Base-by-base conservation (phyloP, 2,797 vertebrate species). In the Peromyscus melanophrys region DNA sequence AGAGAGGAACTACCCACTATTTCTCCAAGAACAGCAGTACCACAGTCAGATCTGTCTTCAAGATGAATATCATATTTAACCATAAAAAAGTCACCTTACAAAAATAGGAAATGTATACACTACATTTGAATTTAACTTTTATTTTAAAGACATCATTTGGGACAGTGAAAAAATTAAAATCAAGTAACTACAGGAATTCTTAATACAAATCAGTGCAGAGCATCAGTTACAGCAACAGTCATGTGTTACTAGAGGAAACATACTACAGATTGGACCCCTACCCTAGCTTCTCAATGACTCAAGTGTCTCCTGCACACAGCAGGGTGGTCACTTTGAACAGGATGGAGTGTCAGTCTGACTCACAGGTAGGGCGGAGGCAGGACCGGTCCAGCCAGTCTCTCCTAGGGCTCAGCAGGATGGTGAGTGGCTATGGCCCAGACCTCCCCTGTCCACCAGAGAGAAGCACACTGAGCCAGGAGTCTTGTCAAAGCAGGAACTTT, bases 131-230 rank as follows among this genome's bases (percentile, higher is more conserved):
- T 67, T 75, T 76, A 75, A 71, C 37, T 27, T 86, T 86, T n/a
- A 27, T n/a, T 52, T 25, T 61, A 57, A n/a, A 40, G 52, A 23
- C 55, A 61, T 12, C 61, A 81, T 92, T 73, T 34, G 7, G 16
- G 52, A 10, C 46, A 76, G 27, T 78, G 29, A 49, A 78, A 55
- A 95, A 96, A 71, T 37, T 10, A 9, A 94, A 92, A 76, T 65
- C 97, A 90, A 86, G 21, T 88, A 13, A 81, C 16, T 34, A 61
- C 49, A 43, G 21, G 14, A 90, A 96, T 97, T 96, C 97, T 97
- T 98, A 98, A 97, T 97, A 97, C 97, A 98, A 98, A 98, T 93
- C 94, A 92, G 94, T 96, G 27, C 97, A 97, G 75, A 92, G 86
- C 76, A 98, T 55, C 57, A 92, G 29, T 86, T 88, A 97, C 76